phyloP scores from a whole-genome alignment of 1,140 invertebrate genomes.

The Drosophila simulans region DNA sequence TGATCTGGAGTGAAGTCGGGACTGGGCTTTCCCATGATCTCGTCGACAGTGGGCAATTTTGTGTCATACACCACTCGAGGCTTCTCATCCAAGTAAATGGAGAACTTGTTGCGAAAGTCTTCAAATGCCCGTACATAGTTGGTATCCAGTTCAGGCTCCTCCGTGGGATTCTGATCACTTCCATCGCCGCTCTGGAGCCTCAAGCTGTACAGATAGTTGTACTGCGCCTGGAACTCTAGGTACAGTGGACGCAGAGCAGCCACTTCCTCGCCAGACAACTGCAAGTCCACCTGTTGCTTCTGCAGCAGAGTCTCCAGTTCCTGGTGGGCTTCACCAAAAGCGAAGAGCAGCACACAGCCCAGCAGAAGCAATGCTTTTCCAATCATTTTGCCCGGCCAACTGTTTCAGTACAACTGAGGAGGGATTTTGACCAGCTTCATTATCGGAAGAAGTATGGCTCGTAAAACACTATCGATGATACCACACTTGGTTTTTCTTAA shows the following conservation, averaged over 20 bases:
- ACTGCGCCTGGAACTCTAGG: conserved; percentile 63
- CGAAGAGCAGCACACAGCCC: conserved; percentile 16
- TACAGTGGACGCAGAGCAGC: conserved; percentile 64
- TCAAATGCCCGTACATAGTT: conserved; percentile 43
- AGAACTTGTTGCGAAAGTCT: conserved; percentile 48
- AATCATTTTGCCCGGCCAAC: conserved; percentile 35
- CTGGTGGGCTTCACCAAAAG: conserved; percentile 29
- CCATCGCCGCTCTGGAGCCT: conserved; percentile 54
- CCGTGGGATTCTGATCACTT: conserved; percentile 15
- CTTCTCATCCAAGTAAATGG: conserved; percentile 30
- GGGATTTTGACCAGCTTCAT: conserved; percentile 5
- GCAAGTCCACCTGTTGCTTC: conserved; percentile 50
- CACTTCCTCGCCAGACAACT: conserved; percentile 54
- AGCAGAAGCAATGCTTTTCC: conserved; percentile 35
- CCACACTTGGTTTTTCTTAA: conserved; percentile 63
- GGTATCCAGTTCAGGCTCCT: conserved; percentile 21
- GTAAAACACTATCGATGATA: conserved; percentile 51
- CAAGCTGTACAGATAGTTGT: conserved; percentile 57
- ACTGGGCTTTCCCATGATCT: conserved; percentile 53
- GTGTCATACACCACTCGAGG: conserved; percentile 65
- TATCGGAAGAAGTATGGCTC: conserved; percentile 26
- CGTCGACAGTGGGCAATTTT: conserved; percentile 55
- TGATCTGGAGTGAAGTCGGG: conserved; percentile 40
- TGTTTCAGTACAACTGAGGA: conserved; percentile 41
- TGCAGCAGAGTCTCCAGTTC: conserved; percentile 52